Percentiles rank a stretch among this genome's conserved stretches.
These are phyloP conservation scores for Halcyon chelicuti DNA, from an alignment of 2,797 vertebrate species.

Conservation along the genomic window DNA sequence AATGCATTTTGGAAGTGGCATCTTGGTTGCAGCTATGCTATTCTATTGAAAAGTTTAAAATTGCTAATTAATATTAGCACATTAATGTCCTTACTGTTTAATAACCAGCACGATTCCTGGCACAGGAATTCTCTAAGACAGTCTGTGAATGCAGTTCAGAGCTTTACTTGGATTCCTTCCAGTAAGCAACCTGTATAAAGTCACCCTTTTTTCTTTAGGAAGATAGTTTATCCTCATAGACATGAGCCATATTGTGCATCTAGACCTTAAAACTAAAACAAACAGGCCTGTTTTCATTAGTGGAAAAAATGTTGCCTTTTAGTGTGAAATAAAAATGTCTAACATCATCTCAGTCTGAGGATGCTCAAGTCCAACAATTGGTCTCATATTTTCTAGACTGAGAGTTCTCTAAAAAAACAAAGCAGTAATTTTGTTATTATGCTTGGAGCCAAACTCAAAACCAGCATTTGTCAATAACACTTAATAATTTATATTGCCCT, in stretches of 20 bases:
- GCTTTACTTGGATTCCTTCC: background rate
- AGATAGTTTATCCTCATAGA: background rate
- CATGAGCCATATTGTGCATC: background rate
- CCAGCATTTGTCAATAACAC: background rate
- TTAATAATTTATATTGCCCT: background rate
- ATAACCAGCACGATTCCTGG: background rate
- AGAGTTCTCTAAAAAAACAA: background rate
- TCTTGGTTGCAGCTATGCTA: background rate
- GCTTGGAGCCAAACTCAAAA: background rate
- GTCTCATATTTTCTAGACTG: background rate
- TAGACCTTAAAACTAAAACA: background rate
- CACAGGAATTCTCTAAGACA: background rate
- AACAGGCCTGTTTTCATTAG: accelerated
- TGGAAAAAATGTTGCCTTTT: background rate
- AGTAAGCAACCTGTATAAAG: background rate
- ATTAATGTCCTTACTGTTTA: background rate
- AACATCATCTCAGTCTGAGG: background rate
- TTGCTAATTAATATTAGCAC: background rate
- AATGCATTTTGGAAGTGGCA: background rate
- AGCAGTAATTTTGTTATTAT: background rate
- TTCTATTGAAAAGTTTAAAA: background rate
- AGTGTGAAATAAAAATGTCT: background rate
- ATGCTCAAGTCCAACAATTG: background rate
- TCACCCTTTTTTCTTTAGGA: background rate
- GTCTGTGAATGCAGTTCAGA: background rate